Evolutionary conservation across 1,140 invertebrate species (phyloP), one percentile per base, ranked within the genome.

Genomic region (Bombus confusus): DNA sequence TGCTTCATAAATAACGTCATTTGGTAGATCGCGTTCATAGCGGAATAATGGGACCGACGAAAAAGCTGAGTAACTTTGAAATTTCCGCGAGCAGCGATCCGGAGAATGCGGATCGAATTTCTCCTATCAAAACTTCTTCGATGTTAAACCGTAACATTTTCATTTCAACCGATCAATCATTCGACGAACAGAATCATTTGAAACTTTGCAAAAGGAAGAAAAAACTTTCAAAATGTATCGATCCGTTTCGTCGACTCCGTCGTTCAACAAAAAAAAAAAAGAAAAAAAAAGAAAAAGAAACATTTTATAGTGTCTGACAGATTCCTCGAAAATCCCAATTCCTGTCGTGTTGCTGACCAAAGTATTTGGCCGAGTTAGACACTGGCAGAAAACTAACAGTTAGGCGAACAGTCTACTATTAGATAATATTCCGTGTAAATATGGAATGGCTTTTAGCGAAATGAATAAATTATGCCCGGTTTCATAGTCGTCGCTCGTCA

Each of bases 391-490:
- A 52, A 22, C 6, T 15, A 52, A 22, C 47, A 22, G 47, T 22
- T 22, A 62, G 28, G 25, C 41, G 15, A 31, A 3, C 47, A 31
- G 25, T 59, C 69, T 57, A 41, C 77, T 43, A 12, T 10, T 52
- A 52, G 5, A 52, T 22, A 22, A 66, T 41, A 13, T 59, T 80
- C 57, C 18, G 22, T 10, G 28, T 4, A 69, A 64, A 62, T 43
- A n/a, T n/a, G 28, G 28, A 13, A 62, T 13, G 28, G 13, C 83
- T 80, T 78, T 59, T 57, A 69, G 76, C 25, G 69, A 73, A 62
- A 80, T 85, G 83, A 85, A 80, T 85, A 80, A 85, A 80, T 85
- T 80, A 85, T 71, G 31, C 69, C 57, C 69, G 31, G 77, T 52
- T 37, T 64, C 83, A 52, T 72, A 85, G 76, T 59, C 68, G 57